Percentiles rank a stretch among this genome's conserved stretches.
These are phyloP conservation scores for Bombus fervidus DNA, from an alignment of 1,140 invertebrate genomes.

Conservation along the genomic window DNA sequence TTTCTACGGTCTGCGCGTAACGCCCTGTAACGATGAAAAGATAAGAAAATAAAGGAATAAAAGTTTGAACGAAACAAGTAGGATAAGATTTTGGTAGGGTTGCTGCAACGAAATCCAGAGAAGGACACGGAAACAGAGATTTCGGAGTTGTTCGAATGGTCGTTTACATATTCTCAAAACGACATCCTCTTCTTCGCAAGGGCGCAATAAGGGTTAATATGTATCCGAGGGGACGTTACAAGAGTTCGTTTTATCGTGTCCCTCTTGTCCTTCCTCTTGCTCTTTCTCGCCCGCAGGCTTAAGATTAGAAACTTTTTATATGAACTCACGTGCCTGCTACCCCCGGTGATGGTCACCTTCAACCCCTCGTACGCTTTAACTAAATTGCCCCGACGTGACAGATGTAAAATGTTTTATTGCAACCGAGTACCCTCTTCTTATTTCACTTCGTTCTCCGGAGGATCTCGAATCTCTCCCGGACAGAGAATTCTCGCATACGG, in stretches of 20 bases:
- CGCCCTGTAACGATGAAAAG: too few species aligned
- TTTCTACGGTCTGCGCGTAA: accelerated
- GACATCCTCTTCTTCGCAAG: slow-evolving; percentile 19
- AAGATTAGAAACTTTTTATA: slow-evolving; percentile 70
- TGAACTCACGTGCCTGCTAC: slow-evolving; percentile 51
- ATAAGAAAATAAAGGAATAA: not conserved
- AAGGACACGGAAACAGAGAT: slow-evolving; percentile 6
- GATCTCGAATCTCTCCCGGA: not conserved
- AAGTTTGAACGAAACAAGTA: not conserved
- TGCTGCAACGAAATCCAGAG: not conserved
- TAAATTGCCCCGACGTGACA: slow-evolving; percentile 48
- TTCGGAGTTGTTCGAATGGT: slow-evolving; percentile 21
- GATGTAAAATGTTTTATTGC: slow-evolving; percentile 25
- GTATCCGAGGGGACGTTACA: slow-evolving; percentile 59
- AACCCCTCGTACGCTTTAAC: slow-evolving; percentile 22
- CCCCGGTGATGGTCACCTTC: slow-evolving; percentile 27
- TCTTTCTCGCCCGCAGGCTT: slow-evolving; percentile 39
- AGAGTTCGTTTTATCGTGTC: slow-evolving; percentile 45
- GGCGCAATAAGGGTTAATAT: slow-evolving; percentile 56
- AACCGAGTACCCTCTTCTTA: slow-evolving; percentile 17
- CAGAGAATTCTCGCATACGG: not conserved
- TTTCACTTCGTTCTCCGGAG: not conserved
- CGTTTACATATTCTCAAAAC: slow-evolving; percentile 50
- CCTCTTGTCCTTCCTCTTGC: slow-evolving; percentile 28
- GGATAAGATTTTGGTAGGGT: too few species aligned